phyloP scores from a whole-genome alignment of 2,888 invertebrate genomes.

The Crepidodera aurea region DNA sequence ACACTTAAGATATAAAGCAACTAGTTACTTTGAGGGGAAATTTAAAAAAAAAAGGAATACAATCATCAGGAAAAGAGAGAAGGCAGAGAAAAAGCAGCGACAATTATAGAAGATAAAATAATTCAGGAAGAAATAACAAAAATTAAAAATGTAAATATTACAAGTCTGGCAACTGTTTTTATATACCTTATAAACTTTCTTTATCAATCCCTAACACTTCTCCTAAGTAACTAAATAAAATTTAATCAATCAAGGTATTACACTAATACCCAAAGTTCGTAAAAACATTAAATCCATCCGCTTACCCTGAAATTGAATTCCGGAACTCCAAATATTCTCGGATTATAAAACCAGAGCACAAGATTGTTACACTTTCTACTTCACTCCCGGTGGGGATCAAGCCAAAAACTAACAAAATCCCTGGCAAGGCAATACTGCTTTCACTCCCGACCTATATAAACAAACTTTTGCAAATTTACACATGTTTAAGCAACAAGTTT shows the following conservation, averaged over 20 bases:
- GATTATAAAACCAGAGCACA: not conserved
- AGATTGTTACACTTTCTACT: constrained; percentile 8
- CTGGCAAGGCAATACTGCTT: not conserved
- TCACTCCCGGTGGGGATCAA: not conserved
- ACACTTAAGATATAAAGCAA: too few relatives aligned
- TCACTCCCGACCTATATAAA: constrained; percentile 6
- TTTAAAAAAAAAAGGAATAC: too few relatives aligned
- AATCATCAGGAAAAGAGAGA: too few relatives aligned
- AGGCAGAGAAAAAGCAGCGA: too few relatives aligned
- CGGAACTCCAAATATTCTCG: constrained; percentile 7
- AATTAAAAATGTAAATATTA: too few relatives aligned
- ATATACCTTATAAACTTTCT: too few relatives aligned
- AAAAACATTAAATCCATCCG: constrained; percentile 8
- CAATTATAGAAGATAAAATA: too few relatives aligned
- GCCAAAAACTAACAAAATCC: constrained; percentile 12
- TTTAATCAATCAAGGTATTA: constrained; percentile 4
- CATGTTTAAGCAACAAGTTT: constrained; percentile 25
- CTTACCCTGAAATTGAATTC: constrained; percentile 12
- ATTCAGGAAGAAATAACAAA: too few relatives aligned
- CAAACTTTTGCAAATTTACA: constrained; percentile 11
- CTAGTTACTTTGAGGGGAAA: too few relatives aligned
- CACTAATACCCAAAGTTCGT: not conserved
- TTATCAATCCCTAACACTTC: too few relatives aligned
- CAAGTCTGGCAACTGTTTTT: too few relatives aligned
- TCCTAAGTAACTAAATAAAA: constrained; percentile 1